phyloP scores from a whole-genome alignment of 2,888 invertebrate species.

The Apotomis turbidana region DNA sequence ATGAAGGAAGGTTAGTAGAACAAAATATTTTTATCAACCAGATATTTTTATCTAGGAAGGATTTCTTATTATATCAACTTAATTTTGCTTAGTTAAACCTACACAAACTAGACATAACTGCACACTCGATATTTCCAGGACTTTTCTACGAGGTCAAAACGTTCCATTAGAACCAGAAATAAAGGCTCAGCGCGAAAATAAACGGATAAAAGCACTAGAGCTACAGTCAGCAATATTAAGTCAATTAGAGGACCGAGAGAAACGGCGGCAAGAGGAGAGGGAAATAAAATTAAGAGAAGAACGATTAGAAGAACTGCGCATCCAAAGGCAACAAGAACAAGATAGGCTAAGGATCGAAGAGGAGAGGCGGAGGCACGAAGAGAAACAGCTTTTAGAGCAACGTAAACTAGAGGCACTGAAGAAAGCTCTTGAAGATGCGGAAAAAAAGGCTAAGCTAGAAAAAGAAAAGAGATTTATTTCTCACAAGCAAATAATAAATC shows the following conservation, averaged over 20 bases:
- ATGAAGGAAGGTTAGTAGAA: conserved; percentile 71
- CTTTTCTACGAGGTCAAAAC: conserved; percentile 93
- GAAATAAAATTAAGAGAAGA: conserved; percentile 90
- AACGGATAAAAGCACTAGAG: conserved; percentile 92
- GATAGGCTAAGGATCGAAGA: conserved; percentile 88
- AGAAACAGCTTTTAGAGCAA: conserved; percentile 88
- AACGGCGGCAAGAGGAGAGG: conserved; percentile 89
- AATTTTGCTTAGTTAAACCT: too few relatives aligned
- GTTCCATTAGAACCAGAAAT: conserved; percentile 91
- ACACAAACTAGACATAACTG: neutral
- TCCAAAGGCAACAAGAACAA: conserved; percentile 88
- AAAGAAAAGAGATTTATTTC: conserved; percentile 81
- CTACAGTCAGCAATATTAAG: conserved; percentile 93
- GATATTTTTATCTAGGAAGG: too few relatives aligned
- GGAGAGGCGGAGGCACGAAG: conserved; percentile 86
- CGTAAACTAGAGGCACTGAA: conserved; percentile 90
- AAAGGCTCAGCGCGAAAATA: conserved; percentile 91
- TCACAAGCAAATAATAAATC: conserved; percentile 60
- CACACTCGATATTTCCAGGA: conserved; percentile 67
- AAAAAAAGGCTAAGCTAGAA: conserved; percentile 88
- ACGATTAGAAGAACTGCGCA: conserved; percentile 90
- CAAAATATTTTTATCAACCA: neutral
- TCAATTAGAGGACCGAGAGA: conserved; percentile 93
- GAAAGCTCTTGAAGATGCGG: conserved; percentile 91
- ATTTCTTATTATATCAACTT: neutral